Evolutionary conservation across 2,113 vertebrate genomes (phyloP), one percentile per base, ranked within the genome.

Genomic region (Phrynocephalus versicolor): DNA sequence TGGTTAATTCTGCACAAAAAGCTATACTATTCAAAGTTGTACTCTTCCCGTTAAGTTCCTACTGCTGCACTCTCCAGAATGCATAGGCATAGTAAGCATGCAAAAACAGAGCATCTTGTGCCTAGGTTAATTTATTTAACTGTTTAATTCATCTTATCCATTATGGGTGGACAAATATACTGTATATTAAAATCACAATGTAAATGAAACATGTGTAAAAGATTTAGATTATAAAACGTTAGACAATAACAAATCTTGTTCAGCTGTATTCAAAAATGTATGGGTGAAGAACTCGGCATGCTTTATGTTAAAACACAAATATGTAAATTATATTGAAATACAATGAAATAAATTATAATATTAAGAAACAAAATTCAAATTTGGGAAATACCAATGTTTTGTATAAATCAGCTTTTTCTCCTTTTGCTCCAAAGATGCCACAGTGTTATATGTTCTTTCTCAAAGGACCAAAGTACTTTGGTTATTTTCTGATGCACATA

Each of bases 1-100:
- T 81, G 79, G 30, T 81, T 81, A 81, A 69, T 81, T 81, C 41
- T 81, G 79, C 79, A 55, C 64, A 60, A 82, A 39, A 77, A 82
- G 30, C 27, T n/a, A 35, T 35, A 25, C 35, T 67, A 41, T 16
- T 21, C 35, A 77, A 37, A 2, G n/a, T n/a, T 45, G 39, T 76
- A 41, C 16, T n/a, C 62, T 69, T 74, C 60, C 21, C 18, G 18
- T 45, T n/a, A 58, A 57, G 58, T 37, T 21, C 19, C 51, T 13
- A 72, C n/a, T 72, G n/a, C 3, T 3, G 27, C 45, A 51, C 37
- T 41, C 45, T 81, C 41, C 10, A 45, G 64, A 30, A 51, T 67
- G 10, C 30, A 51, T 12, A 45, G 64, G 64, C 30, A 25, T 67
- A 51, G 70, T 13, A 58, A 35, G 45, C 25, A 72, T 62, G 69